A percentile compares a stretch with the other conserved stretches of the same genome.
Evolutionary conservation across 2,888 invertebrate genomes (phyloP).

Genomic region (Pterostichus niger): DNA sequence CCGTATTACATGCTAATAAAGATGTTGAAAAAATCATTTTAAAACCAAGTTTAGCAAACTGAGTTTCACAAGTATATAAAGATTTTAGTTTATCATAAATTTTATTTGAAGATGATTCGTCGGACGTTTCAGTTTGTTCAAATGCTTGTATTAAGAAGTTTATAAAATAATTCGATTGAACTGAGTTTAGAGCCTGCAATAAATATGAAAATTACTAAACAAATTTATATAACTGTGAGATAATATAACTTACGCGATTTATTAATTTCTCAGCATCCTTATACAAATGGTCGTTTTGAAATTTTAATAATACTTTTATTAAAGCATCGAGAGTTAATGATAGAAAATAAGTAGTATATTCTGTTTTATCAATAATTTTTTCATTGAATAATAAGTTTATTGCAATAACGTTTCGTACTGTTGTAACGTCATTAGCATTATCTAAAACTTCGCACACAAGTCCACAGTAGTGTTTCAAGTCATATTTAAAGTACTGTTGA

Average conservation of each 20-base stretch:
- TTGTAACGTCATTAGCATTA: constrained; percentile 67
- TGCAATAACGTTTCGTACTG: constrained; percentile 68
- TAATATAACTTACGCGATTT: constrained; percentile 70
- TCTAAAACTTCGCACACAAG: constrained; percentile 69
- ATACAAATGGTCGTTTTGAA: constrained; percentile 69
- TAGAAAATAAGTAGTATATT: constrained; percentile 70
- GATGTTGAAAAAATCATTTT: constrained; percentile 73
- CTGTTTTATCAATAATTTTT: constrained; percentile 67
- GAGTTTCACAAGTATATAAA: constrained; percentile 65
- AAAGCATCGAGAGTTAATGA: constrained; percentile 69
- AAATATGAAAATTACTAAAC: neutral
- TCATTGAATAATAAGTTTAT: constrained; percentile 70
- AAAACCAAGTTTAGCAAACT: constrained; percentile 68
- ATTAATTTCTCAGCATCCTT: constrained; percentile 69
- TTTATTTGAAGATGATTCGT: constrained; percentile 67
- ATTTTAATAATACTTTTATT: constrained; percentile 68
- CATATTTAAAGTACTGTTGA: constrained; percentile 72
- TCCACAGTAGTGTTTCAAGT: constrained; percentile 70
- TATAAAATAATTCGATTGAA: constrained; percentile 70
- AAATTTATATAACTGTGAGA: neutral
- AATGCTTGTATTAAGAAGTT: constrained; percentile 69
- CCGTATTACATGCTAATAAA: constrained; percentile 68
- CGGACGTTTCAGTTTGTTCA: constrained; percentile 66
- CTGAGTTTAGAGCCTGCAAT: constrained; percentile 72
- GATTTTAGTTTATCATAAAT: constrained; percentile 68